Base-by-base conservation (phyloP, 2,113 vertebrate species). In the Gobiocypris rarus region DNA sequence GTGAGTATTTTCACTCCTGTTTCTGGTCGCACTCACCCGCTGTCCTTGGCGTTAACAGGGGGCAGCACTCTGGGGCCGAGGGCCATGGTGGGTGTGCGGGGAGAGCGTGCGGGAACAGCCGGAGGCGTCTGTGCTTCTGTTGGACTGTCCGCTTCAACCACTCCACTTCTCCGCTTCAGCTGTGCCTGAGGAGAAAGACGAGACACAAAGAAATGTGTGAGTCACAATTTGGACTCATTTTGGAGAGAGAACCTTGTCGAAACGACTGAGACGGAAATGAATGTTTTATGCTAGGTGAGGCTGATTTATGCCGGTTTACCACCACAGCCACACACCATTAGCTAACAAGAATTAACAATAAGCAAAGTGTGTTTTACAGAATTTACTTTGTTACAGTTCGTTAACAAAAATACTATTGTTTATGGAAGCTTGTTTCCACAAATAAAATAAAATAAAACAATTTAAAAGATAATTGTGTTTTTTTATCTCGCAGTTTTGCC, bases 61-160 rank as follows among this genome's bases (percentile, higher is more conserved):
- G 96, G 96, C 89, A 96, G 93, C 73, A 96, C 92, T 7, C 93
- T 93, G 38, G 90, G 63, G 43, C 95, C 94, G 0, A 73, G 91
- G 0, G 41, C 26, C 2, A 4, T 85, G 74, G 85, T n/a, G 1
- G 89, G 61, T 10, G 84, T 8, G 71, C 92, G 92, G n/a, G 90
- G 88, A 22, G 91, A 88, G 50, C 75, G 86, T 3, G 89, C 19
- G 31, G n/a, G 58, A 6, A 77, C 84, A 0, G 86, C 76, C 26
- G 88, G 75, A 74, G 89, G 65, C 1, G 43, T 85, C 9, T 85
- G 75, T 26, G 84, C 79, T 81, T 61, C 81, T 81, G 56, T 1
- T 74, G 54, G 4, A 22, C 28, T 28, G 4, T 84, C 76, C n/a
- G 83, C 67, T 3, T 85, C 87, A 67, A 74, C 73, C 58, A 89